Evolutionary conservation across 2,888 invertebrate species (phyloP), one percentile per base, ranked within the genome.

Genomic region (Phytoseiulus persimilis): DNA sequence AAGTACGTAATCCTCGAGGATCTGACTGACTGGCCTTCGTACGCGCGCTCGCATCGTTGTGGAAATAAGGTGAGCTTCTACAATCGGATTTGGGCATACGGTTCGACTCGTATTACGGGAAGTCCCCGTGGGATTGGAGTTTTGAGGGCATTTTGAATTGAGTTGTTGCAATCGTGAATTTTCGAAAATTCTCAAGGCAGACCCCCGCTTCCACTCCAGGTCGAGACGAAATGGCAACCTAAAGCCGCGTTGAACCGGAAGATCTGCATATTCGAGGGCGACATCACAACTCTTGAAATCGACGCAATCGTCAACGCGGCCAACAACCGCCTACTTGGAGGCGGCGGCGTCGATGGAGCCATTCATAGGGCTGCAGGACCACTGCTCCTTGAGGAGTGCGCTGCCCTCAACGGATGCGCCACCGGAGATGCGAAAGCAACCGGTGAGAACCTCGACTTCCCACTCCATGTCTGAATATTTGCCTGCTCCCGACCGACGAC

Each of bases 241-340:
- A 90, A 91, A 83, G 46, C 83, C 31, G 90, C 90, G 0, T 89
- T 93, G n/a, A 93, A 93, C 91, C 91, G 91, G 46, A 93, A 92
- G 91, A 91, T 94, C 0, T 93, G 93, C 0, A 46, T 92, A 1
- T 96, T 94, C 93, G 93, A 93, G 92, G 97, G 96, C 0, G 96
- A 97, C 92, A 97, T 98, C 33, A 97, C 97, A 0, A 94, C 94
- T 90, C 93, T 98, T 89, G 96, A 96, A 94, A 94, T 97, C 90
- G 96, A 97, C 93, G 96, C 95, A 0, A 96, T 97, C 91, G 96
- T 97, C 0, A 97, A 97, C 94, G 97, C 97, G 83, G 97, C 97
- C 0, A 97, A 97, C 93, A 94, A 94, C 0, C 92, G 93, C 32
- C 93, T 97, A 83, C 92, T 94, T 89, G 96, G 96, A 11, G 97